Evolutionary conservation across 2,888 invertebrate species (phyloP), one percentile per base, ranked within the genome.

Genomic region (Melieria picta): DNA sequence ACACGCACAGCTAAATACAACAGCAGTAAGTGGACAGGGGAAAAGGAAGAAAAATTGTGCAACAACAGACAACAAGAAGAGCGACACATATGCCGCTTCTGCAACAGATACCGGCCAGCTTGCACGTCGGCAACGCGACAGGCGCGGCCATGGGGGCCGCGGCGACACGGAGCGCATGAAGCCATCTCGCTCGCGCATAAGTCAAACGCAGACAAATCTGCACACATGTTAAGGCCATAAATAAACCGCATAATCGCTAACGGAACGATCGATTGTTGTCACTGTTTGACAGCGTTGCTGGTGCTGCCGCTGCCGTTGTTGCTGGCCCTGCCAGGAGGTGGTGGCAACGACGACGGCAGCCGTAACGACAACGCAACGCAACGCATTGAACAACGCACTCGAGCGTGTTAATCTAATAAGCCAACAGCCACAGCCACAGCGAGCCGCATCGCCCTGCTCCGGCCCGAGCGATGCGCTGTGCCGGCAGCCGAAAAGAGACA

Each of bases 231-330:
- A 80, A 82, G 79, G 75, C 83, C 84, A 83, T 83, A 83, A 83
- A 83, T 83, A 83, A 83, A 83, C 84, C 84, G 81, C 84, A 82
- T 83, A 83, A 83, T 84, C 84, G 81, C 83, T 83, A 83, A 83
- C 84, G 84, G 82, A 84, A 84, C 83, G 84, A 84, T 83, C 83
- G 84, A 83, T 83, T 83, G 83, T 83, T 83, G 83, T 83, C 83
- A 83, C 84, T 83, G 81, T 80, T 82, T 83, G 83, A 83, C 83
- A 82, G 46, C 30, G 16, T 42, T 60, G 30, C 11, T 45, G 46
- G 13, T 68, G 62, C 63, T 46, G 45, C 11, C 62, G 30, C 56
- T 63, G 56, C 46, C 56, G 13, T 45, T 61, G 11, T 10, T 56
- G 46, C 3, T 57, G 30, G 10, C 58, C 43, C 5, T 13, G 30